Evolutionary conservation across 2,888 invertebrate species (phyloP), one percentile per base, ranked within the genome.

Genomic region (Chymomyza fuscimana): DNA sequence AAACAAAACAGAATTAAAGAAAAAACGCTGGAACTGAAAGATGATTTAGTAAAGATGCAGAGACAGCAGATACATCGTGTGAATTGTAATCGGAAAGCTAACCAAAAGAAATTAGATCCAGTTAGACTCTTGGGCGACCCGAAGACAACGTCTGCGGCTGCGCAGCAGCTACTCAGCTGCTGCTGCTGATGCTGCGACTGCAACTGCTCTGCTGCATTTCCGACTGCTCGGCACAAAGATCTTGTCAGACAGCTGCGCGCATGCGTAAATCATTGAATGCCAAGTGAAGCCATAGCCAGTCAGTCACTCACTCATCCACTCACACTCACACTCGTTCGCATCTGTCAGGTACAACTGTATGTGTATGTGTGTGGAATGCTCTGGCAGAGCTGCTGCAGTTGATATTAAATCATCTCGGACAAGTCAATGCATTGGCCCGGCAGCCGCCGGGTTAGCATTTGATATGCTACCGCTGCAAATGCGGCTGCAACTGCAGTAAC

Each of bases 351-450:
- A 36, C 9, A 36, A 36, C 36, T 36, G 36, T 46, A 12, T 46
- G 12, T 46, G 40, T 46, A 1, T 46, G 40, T 46, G 40, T 12
- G 40, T 46, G 40, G 12, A 46, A 46, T 46, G 40, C 40, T 12
- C 12, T 12, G 40, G 40, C 29, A 3, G 40, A 46, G 40, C 40
- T 12, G 40, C 40, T 12, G 40, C 40, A 46, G 77, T 81, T 74
- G 84, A 82, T 82, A 84, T 82, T 82, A 84, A 84, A 82, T 82
- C 85, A 84, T 78, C 70, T 64, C 67, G 52, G 63, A 67, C 66
- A 68, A 54, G 16, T 64, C 54, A 25, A 56, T 60, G 32, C 71
- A 2, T 22, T 9, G 32, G 25, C 62, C 46, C 22, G 16, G 36
- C 46, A 29, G 15, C 62, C 32, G 16, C 32, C 22, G 64, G 70